Evolutionary conservation across 2,797 vertebrate species (phyloP), one percentile per base, ranked within the genome.

Genomic region (Acestrorhynchus altus): DNA sequence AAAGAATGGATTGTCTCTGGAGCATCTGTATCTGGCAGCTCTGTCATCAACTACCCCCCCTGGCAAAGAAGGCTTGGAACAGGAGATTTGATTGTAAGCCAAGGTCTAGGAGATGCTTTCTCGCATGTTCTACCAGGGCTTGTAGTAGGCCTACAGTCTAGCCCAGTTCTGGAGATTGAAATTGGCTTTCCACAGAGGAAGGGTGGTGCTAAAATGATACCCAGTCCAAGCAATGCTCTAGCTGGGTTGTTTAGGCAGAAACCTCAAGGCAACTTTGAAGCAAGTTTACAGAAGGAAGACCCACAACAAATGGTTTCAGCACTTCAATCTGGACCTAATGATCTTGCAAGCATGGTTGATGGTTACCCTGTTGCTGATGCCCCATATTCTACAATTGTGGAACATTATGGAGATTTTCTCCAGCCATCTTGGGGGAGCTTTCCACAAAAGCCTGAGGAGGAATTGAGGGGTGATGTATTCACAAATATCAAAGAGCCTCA

Each of bases 111-210:
- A 63, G 26, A 64, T 24, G 84, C 74, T 35, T 63, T 88, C 31
- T 85, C 86, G 0, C 44, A 89, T 0, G 89, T 85, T 88, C 39
- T 89, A 11, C 86, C 88, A 78, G 88, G 74, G 56, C 74, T 81
- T 47, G 35, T 76, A 52, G 2, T 57, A 8, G 70, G 75, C 49
- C 61, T 82, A 35, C 0, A n/a, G 0, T 18, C 35, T 42, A 28
- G 78, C 24, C 68, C 71, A 10, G 28, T 64, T 16, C 22, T 61
- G 0, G 2, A 40, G 0, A 1, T 79, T 0, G 63, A 18, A 3
- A 7, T 40, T 0, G 31, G 0, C 8, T 49, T 35, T 7, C 57
- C 66, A 1, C 22, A 49, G 63, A 65, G 64, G 70, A 77, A 77
- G 1, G 0, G n/a, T 1, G 26, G 40, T 18, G 4, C 13, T 51